These are phyloP conservation scores for Actinopyga echinites DNA, from an alignment of 53 echinoderm and acorn worm genomes.

Conservation along the genomic window DNA sequence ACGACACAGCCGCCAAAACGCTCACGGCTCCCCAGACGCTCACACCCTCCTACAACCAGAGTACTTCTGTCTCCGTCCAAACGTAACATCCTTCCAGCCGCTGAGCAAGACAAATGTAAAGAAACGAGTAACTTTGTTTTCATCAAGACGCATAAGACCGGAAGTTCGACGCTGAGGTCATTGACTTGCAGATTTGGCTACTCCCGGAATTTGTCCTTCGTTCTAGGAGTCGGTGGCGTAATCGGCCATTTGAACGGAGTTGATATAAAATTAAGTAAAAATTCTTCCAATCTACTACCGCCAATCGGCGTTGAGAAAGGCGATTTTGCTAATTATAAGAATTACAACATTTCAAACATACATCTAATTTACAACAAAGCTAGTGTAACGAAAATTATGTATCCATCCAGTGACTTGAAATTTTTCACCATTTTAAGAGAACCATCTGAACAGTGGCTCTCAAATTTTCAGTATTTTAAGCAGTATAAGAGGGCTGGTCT, in stretches of 20 bases:
- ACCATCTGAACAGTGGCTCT: background rate
- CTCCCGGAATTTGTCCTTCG: slow-evolving; percentile 45
- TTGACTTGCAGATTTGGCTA: slow-evolving; percentile 53
- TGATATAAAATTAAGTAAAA: background rate
- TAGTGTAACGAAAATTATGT: slow-evolving; percentile 47
- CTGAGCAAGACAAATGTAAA: too few relatives aligned
- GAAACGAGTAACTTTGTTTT: slow-evolving; percentile 50
- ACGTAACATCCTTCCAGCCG: too few relatives aligned
- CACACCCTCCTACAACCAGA: too few relatives aligned
- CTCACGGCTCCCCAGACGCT: too few relatives aligned
- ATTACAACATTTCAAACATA: slow-evolving; percentile 53
- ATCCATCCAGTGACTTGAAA: background rate
- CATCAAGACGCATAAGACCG: slow-evolving; percentile 66
- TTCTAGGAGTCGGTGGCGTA: background rate
- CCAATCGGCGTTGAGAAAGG: slow-evolving; percentile 37
- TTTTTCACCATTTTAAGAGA: background rate
- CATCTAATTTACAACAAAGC: slow-evolving; percentile 46
- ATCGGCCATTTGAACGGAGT: slow-evolving; percentile 48
- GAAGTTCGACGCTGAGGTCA: slow-evolving; percentile 50
- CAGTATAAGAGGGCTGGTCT: slow-evolving; percentile 4
- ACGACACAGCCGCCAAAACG: too few relatives aligned
- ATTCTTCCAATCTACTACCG: slow-evolving; percentile 38
- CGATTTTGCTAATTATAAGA: slow-evolving; percentile 40
- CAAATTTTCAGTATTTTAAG: slow-evolving; percentile 11
- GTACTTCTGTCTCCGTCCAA: too few relatives aligned